These are phyloP conservation scores for Cherax quadricarinatus DNA, from an alignment of 1,140 invertebrate species.

Conservation along the genomic window DNA sequence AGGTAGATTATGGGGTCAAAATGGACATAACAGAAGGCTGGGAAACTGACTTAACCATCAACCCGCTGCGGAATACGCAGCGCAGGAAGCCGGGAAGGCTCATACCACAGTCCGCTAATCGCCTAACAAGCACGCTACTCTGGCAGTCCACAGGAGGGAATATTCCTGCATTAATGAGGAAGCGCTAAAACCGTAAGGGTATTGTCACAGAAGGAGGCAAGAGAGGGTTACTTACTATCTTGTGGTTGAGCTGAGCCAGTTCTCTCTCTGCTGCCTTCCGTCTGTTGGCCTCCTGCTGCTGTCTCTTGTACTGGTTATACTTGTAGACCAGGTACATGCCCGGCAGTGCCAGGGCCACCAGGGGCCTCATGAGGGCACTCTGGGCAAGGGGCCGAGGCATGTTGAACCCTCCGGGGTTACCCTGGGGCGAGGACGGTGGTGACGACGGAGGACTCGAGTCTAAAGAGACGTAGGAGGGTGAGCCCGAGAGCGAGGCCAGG, in stretches of 20 bases:
- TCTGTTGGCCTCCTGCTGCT: conserved; percentile 87
- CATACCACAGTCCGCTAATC: too few relatives aligned
- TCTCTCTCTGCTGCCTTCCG: conserved; percentile 89
- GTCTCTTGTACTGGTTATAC: conserved; percentile 90
- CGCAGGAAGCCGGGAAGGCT: too few relatives aligned
- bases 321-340: conserved; percentile 94
- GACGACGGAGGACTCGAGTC: conserved; percentile 45
- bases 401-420: conserved; percentile 67
- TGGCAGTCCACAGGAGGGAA: too few relatives aligned
- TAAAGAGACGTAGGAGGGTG: conserved; percentile 53
- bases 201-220: too few relatives aligned
- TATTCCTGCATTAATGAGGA: too few relatives aligned
- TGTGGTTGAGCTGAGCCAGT: conserved; percentile 90
- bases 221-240: conserved; percentile 86
- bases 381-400: conserved; percentile 82
- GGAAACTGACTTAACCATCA: too few relatives aligned
- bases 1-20: too few relatives aligned
- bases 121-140: too few relatives aligned
- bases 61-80: too few relatives aligned
- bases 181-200: too few relatives aligned
- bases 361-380: conserved; percentile 85
- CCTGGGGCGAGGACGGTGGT: conserved; percentile 47
- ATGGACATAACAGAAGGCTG: too few relatives aligned
- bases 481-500: conserved; percentile 42
- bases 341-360: conserved; percentile 87